Evolutionary conservation across 2,113 vertebrate genomes (phyloP).

Genomic region (Syngnathus scovelli): DNA sequence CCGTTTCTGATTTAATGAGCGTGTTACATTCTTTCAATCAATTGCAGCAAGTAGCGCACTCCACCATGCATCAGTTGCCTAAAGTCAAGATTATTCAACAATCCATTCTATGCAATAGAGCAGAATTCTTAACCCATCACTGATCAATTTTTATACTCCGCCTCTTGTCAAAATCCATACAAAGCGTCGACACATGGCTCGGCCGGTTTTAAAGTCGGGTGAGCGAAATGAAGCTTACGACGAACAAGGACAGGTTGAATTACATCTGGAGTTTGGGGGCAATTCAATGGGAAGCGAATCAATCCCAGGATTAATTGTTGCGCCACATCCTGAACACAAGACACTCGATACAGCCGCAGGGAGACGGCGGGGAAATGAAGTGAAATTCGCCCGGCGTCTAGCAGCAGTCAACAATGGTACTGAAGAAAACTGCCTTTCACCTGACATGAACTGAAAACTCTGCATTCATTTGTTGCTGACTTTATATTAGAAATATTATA

Average conservation of each 20-base stretch:
- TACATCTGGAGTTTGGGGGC: conserved; percentile 71
- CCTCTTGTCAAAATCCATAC: not conserved
- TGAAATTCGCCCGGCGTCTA: conserved; percentile 50
- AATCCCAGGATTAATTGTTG: conserved; percentile 78
- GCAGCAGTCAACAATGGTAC: too few species aligned
- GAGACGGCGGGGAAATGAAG: conserved; percentile 57
- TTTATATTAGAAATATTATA: not conserved
- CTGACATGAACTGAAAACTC: not conserved
- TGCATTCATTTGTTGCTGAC: too few species aligned
- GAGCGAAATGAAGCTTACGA: conserved; percentile 54
- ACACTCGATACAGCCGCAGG: conserved; percentile 70
- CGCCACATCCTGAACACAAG: conserved; percentile 72
- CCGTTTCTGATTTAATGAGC: not conserved
- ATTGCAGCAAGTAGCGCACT: not conserved
- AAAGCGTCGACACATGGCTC: conserved; percentile 32
- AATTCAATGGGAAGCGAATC: conserved; percentile 78
- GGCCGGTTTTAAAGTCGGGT: conserved; percentile 27
- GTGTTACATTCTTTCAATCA: not conserved
- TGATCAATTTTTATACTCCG: not conserved
- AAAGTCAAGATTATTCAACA: not conserved
- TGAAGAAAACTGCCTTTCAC: not conserved
- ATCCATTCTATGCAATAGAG: not conserved
- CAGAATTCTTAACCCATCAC: not conserved
- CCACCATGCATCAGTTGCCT: not conserved
- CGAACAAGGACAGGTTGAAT: conserved; percentile 69